Evolutionary conservation across 2,888 invertebrate species (phyloP), one percentile per base, ranked within the genome.

Genomic region (Augiades crinisus): DNA sequence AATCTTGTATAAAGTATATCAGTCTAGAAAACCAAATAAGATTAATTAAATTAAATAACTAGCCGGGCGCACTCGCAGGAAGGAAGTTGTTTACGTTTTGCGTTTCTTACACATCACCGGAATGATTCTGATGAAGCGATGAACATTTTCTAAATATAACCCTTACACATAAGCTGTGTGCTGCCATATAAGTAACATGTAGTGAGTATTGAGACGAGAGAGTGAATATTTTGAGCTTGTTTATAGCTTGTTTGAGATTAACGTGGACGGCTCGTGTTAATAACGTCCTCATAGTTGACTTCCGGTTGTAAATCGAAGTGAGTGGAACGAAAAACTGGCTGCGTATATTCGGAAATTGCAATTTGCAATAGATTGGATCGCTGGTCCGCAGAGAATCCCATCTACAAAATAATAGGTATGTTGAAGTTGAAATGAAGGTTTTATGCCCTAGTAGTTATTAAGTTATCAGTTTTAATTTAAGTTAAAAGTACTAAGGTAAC

Each of bases 331-430:
- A 44, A 46, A 44, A 36, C 34, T 10, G 59, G 65, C 62, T 54
- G 37, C 57, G 55, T 68, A 70, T 65, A 68, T 73, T 77, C 79
- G 87, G 86, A 87, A 83, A 86, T 66, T 63, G 63, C 60, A 58
- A 63, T 66, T 86, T 78, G 78, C 75, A 72, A 65, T 76, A 84
- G 80, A 84, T 81, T 83, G 79, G 75, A 62, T 69, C 68, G 70
- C 64, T 60, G 65, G 64, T 62, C 58, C 56, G 59, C 5, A 17
- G 7, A 10, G 10, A 6, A 30, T 34, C 14, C 27, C 8, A 10
- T 27, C 22, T 37, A 19, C 16, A 37, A 5, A 37, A 21, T 22
- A 7, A 13, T 22, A 38, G 8, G 8, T 13, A 8, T 22, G 13
- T 38, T 13, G 12, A 7, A 38, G n/a, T n/a, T n/a, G n/a, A n/a